A percentile compares a stretch with the other conserved stretches of the same genome.
Conservation (phyloP, 2,113 vertebrate species). For the Dipodomys ordii region DNA sequence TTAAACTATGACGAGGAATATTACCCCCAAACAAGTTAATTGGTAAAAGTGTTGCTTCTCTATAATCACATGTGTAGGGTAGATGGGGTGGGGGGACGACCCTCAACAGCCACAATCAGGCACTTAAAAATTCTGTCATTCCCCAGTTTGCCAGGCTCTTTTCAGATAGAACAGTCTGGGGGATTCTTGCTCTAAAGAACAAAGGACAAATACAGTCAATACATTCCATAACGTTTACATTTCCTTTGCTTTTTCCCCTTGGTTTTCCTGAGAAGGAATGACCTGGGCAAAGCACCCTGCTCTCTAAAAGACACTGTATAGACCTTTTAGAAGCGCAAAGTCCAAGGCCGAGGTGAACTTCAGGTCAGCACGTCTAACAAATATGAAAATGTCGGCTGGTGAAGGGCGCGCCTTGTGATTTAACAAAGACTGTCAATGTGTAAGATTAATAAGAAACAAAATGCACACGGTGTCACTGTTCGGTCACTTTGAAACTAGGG, state of each 20-base stretch:
- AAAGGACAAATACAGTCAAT: conserved; percentile 88
- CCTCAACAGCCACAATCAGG: conserved; percentile 28
- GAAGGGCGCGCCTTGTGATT: conserved; percentile 98
- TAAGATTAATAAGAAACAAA: conserved; percentile 99
- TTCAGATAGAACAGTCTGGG: conserved; percentile 73
- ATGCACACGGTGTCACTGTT: conserved; percentile 98
- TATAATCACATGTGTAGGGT: conserved; percentile 17
- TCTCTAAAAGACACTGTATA: conserved; percentile 90
- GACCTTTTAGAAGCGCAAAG: conserved; percentile 94
- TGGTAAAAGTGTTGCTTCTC: conserved; percentile 8
- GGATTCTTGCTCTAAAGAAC: conserved; percentile 80
- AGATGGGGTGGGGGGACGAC: conserved; percentile 60
- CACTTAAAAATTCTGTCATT: conserved; percentile 48
- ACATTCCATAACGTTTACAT: conserved; percentile 89
- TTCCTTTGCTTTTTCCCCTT: conserved; percentile 84
- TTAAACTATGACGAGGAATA: conserved; percentile 75
- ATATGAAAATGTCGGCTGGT: conserved; percentile 99
- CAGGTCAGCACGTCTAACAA: conserved; percentile 99
- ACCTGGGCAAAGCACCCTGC: conserved; percentile 90
- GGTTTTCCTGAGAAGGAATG: conserved; percentile 89
- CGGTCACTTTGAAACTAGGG: conserved; percentile 97
- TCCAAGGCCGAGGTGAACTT: conserved; percentile 99
- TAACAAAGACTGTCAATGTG: conserved; percentile 99
- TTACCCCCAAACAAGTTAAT: conserved; percentile 47
- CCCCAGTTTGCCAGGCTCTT: neutral